These are phyloP conservation scores for Apistogramma diplotaenia DNA, from an alignment of 2,113 vertebrate species.

Conservation along the genomic window DNA sequence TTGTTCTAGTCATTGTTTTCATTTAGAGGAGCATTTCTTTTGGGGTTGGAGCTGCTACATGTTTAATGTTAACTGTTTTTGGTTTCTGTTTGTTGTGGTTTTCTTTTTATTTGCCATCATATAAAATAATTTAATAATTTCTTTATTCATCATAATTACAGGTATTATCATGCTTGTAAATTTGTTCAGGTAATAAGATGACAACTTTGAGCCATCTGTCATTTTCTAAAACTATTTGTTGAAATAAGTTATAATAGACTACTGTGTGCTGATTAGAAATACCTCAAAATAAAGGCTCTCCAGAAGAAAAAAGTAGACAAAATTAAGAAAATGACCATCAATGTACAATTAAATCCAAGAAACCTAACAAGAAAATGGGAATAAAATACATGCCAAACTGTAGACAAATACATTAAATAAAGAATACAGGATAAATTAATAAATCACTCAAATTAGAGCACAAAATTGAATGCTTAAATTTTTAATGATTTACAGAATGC, in stretches of 20 bases:
- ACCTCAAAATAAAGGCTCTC: neutral
- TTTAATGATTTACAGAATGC: neutral
- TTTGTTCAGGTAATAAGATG: neutral
- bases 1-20: neutral
- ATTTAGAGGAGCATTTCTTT: neutral
- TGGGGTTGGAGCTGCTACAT: neutral
- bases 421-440: neutral
- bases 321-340: neutral
- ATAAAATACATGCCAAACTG: neutral
- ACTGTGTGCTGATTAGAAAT: neutral
- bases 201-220: neutral
- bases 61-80: neutral
- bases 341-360: neutral
- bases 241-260: neutral
- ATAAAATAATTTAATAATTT: neutral
- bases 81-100: neutral
- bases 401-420: neutral
- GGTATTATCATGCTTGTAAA: neutral
- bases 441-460: neutral
- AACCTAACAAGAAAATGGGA: neutral
- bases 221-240: neutral
- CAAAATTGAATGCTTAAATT: neutral
- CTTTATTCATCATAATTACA: no score
- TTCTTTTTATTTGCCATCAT: neutral
- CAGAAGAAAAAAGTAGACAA: neutral